Percentiles rank a stretch among this genome's conserved stretches.
Conservation (phyloP, 2,113 vertebrate genomes). For the Coracopsis vasa region DNA sequence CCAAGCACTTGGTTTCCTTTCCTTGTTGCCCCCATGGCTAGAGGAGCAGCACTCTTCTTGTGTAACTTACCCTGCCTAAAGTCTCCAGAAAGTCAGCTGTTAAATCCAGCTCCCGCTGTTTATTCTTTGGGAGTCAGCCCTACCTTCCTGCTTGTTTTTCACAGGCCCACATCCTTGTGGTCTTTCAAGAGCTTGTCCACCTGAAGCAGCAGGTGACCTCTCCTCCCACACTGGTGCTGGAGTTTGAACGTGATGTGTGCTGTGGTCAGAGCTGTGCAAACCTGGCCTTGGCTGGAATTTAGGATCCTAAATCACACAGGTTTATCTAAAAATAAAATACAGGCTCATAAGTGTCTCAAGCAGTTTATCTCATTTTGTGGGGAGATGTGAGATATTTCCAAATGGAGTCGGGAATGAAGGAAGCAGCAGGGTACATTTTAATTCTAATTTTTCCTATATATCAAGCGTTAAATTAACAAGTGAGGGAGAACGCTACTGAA, state of each 20-base stretch:
- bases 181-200: neutral
- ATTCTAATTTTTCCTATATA: slow-evolving; percentile 57
- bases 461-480: slow-evolving; percentile 62
- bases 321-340: neutral
- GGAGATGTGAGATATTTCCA: slow-evolving; percentile 18
- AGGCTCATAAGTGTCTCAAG: neutral
- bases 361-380: neutral
- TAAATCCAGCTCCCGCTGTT: neutral
- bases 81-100: neutral
- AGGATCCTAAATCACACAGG: neutral
- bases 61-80: neutral
- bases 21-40: neutral
- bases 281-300: neutral
- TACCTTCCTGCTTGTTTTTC: neutral
- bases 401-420: neutral
- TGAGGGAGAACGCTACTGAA: neutral
- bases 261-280: neutral
- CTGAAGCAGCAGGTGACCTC: neutral
- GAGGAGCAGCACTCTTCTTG: neutral
- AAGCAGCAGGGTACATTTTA: neutral
- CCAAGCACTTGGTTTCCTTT: neutral
- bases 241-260: neutral
- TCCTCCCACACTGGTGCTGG: rapidly evolving
- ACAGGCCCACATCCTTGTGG: rapidly evolving
- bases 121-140: neutral